These are phyloP conservation scores for Sclerurus mexicanus DNA, from an alignment of 2,113 vertebrate genomes.

Conservation along the genomic window DNA sequence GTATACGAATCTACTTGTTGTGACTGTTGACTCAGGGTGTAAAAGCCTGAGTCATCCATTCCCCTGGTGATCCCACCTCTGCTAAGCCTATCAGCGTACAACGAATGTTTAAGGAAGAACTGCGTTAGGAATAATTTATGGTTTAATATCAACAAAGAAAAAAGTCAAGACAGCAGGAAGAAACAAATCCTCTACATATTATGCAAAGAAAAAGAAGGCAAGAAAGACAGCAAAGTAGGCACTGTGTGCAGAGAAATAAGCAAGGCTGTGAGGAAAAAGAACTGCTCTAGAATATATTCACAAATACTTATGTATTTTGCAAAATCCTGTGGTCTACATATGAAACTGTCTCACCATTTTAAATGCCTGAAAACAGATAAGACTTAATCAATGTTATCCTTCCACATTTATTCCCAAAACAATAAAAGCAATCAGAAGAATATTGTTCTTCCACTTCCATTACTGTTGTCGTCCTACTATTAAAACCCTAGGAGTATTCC, in stretches of 20 bases:
- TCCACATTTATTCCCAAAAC: background rate
- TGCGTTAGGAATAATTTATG: background rate
- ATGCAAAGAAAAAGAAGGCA: background rate
- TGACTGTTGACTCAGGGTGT: conserved; percentile 53
- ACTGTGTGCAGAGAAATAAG: background rate
- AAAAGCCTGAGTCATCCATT: conserved; percentile 47
- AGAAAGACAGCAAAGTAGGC: background rate
- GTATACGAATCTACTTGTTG: conserved; percentile 38
- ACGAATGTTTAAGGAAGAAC: background rate
- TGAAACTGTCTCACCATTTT: background rate
- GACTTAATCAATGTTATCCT: background rate
- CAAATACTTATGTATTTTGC: background rate
- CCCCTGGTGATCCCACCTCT: background rate
- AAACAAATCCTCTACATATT: background rate
- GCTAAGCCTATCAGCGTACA: background rate
- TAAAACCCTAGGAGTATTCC: background rate
- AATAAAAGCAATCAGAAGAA: background rate
- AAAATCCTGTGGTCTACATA: background rate
- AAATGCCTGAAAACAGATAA: background rate
- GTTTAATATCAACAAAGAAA: background rate
- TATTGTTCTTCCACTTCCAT: background rate
- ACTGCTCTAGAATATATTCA: background rate
- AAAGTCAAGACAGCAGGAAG: background rate
- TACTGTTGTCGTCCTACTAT: background rate
- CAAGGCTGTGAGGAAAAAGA: background rate